Evolutionary conservation across 2,113 vertebrate species (phyloP), one percentile per base, ranked within the genome.

Genomic region (Phyllostomus discolor): DNA sequence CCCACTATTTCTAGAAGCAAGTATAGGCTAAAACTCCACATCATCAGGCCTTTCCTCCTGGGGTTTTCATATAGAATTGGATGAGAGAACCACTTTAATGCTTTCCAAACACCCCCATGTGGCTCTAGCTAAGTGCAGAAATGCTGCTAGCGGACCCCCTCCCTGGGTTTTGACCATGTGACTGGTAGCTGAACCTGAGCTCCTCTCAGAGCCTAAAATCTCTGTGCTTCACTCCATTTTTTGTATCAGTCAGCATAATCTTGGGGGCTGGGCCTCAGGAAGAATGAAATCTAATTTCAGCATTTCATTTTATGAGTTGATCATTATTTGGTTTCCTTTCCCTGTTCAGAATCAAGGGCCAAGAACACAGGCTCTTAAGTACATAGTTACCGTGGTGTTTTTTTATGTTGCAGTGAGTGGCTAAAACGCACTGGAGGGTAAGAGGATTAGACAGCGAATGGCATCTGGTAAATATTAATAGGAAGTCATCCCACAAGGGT

Each of bases 311-410:
- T 90, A 89, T 81, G 94, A 97, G 64, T 72, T 89, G 67, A 91
- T 96, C 92, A 67, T 97, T 96, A 91, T 97, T 97, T 96, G 91
- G 54, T 95, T 96, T 96, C 82, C 83, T 95, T 96, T 96, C 64
- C 46, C 2, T 26, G 66, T 83, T 94, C 83, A 54, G 57, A 95
- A 94, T 89, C 88, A 83, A 95, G 85, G 78, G 80, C 79, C 73
- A 87, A 79, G 92, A 96, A 86, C 69, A 87, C 69, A 84, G 41
- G 85, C 78, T 82, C 73, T 91, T 94, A 89, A 76, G 79, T 96
- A 87, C 90, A 91, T 80, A 97, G 96, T 94, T 94, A 97, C 79
- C 1, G 0, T 9, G 73, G 41, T 2, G 10, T 72, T 82, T 88
- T 72, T 84, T 90, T 81, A 54, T 17, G 92, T 84, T 24, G 84